Percentiles rank a stretch among this genome's conserved stretches.
These are phyloP conservation scores for Acholoe squamosa DNA, from an alignment of 2,888 invertebrate species.

Conservation along the genomic window DNA sequence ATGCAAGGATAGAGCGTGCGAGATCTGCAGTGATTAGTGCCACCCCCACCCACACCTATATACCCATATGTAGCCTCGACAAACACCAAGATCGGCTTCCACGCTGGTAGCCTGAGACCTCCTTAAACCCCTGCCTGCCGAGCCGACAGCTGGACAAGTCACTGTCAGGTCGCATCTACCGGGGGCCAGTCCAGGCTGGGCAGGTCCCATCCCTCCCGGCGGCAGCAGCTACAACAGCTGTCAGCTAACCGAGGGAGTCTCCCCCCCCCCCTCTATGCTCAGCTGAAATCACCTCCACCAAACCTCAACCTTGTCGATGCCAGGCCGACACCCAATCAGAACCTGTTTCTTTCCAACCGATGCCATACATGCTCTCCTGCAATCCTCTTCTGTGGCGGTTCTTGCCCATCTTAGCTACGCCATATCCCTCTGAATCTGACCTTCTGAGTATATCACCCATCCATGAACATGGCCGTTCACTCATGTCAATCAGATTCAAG, in stretches of 20 bases:
- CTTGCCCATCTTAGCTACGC: too few species aligned
- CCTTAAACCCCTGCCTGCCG: slow-evolving; percentile 15
- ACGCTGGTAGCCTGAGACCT: neutral
- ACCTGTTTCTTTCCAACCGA: neutral
- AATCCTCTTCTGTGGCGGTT: too few species aligned
- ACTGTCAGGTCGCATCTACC: neutral
- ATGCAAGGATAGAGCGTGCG: too few species aligned
- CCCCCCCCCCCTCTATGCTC: neutral
- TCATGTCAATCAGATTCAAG: too few species aligned
- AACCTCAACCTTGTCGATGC: too few species aligned
- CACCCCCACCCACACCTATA: neutral
- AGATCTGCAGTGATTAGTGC: neutral
- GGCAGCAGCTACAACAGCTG: slow-evolving; percentile 23
- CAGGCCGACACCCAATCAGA: too few species aligned
- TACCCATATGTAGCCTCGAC: too few species aligned
- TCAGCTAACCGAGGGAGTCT: slow-evolving; percentile 15
- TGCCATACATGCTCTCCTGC: neutral
- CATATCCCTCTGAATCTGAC: too few species aligned
- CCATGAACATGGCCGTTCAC: too few species aligned
- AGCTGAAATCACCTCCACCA: neutral
- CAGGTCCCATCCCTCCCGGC: neutral
- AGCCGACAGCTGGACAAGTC: slow-evolving; percentile 32
- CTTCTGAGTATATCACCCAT: too few species aligned
- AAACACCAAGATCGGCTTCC: too few species aligned
- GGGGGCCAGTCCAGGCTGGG: neutral